These are phyloP conservation scores for Xylocampa areola DNA, from an alignment of 2,888 invertebrate genomes.

Conservation along the genomic window DNA sequence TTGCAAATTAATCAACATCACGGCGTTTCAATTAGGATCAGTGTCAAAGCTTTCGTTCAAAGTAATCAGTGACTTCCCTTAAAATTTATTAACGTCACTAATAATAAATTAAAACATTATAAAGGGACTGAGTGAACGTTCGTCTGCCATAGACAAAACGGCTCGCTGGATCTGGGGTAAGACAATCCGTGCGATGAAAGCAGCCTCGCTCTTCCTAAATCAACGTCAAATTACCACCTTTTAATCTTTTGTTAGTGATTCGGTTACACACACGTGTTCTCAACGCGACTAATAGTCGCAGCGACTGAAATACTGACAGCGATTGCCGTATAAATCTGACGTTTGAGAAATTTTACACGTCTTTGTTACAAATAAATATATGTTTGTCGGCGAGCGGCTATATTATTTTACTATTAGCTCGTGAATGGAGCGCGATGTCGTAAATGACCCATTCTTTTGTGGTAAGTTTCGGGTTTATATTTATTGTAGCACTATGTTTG, in stretches of 20 bases:
- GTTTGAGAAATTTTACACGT: constrained; percentile 86
- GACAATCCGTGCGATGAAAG: constrained; percentile 84
- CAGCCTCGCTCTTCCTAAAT: constrained; percentile 81
- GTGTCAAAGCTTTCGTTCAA: constrained; percentile 45
- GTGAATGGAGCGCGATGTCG: constrained; percentile 78
- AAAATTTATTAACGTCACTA: constrained; percentile 73
- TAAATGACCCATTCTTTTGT: constrained; percentile 80
- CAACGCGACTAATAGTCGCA: constrained; percentile 68
- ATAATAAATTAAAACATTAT: constrained; percentile 77
- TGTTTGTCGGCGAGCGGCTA: constrained; percentile 73
- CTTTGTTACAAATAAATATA: constrained; percentile 84
- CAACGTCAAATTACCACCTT: constrained; percentile 89
- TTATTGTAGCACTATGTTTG: constrained; percentile 71
- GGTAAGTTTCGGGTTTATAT: constrained; percentile 74
- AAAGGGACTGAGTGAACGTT: constrained; percentile 60
- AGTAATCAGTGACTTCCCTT: constrained; percentile 56
- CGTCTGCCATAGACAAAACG: constrained; percentile 73
- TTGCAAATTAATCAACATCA: not conserved
- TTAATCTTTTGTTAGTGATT: constrained; percentile 87
- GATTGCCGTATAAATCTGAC: constrained; percentile 83
- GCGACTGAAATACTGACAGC: constrained; percentile 76
- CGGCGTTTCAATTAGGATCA: constrained; percentile 26
- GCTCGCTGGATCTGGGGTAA: constrained; percentile 73
- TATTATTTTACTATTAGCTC: constrained; percentile 81
- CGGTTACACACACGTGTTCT: constrained; percentile 86